Evolutionary conservation across 1,140 invertebrate species (phyloP).

Genomic region (Nasonia giraulti): DNA sequence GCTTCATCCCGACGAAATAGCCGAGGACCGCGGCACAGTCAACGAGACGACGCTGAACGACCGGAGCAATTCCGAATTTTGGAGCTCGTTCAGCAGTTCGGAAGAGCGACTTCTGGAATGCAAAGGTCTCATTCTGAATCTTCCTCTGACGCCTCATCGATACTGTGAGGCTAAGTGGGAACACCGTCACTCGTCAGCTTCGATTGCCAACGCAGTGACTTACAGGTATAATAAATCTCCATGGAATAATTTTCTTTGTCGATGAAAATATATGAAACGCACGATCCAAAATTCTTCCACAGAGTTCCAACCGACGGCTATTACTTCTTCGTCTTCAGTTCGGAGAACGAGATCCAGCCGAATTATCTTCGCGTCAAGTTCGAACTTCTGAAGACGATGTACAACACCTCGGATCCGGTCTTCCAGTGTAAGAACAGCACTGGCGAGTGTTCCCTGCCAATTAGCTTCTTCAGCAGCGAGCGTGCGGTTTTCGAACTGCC

Average conservation of each 20-base stretch:
- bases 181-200: slow-evolving; percentile 70
- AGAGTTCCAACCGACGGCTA: slow-evolving; percentile 83
- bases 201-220: slow-evolving; percentile 78
- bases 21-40: slow-evolving; percentile 77
- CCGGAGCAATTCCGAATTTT: slow-evolving; percentile 84
- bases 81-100: slow-evolving; percentile 86
- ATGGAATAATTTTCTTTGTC: not conserved
- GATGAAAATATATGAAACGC: not conserved
- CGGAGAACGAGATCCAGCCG: slow-evolving; percentile 84
- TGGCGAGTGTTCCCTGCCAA: slow-evolving; percentile 77
- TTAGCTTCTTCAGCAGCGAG: slow-evolving; percentile 82
- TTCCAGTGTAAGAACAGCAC: slow-evolving; percentile 79
- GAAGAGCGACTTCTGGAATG: slow-evolving; percentile 85
- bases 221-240: slow-evolving; percentile 74
- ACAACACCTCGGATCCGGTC: slow-evolving; percentile 77
- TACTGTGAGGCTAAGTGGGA: slow-evolving; percentile 73
- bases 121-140: slow-evolving; percentile 82
- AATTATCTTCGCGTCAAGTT: slow-evolving; percentile 82
- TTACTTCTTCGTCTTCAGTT: slow-evolving; percentile 89
- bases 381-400: slow-evolving; percentile 81
- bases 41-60: slow-evolving; percentile 80
- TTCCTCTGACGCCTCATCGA: slow-evolving; percentile 80
- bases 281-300: slow-evolving; percentile 48
- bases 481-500: slow-evolving; percentile 80
- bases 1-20: slow-evolving; percentile 77